Conservation (phyloP, 2,888 invertebrate genomes). For the Bembecia ichneumoniformis region DNA sequence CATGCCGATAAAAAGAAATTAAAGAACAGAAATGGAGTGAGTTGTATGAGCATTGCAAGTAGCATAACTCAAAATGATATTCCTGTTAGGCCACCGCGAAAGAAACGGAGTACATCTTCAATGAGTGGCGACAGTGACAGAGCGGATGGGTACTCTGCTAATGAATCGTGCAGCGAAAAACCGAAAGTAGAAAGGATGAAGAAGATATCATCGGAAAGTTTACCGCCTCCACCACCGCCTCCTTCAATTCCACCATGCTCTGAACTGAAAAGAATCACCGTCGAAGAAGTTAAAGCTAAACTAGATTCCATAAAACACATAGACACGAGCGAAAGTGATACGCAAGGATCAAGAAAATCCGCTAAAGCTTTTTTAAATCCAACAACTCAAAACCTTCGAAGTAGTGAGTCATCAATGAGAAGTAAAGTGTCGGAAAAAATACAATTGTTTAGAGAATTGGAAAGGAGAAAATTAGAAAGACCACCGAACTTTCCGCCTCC, state of each 20-base stretch:
- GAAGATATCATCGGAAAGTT: constrained; percentile 69
- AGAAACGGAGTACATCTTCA: constrained; percentile 79
- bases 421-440: constrained; percentile 70
- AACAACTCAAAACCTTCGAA: constrained; percentile 33
- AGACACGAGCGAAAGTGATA: constrained; percentile 61
- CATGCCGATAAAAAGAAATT: constrained; percentile 70
- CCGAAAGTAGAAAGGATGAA: constrained; percentile 68
- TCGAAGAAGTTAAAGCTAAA: constrained; percentile 73
- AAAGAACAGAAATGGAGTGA: constrained; percentile 81
- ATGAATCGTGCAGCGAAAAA: constrained; percentile 61
- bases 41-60: constrained; percentile 82
- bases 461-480: constrained; percentile 59
- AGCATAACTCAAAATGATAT: constrained; percentile 64
- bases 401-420: constrained; percentile 55
- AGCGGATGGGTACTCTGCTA: constrained; percentile 63
- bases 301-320: constrained; percentile 60
- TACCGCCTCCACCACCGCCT: constrained; percentile 64
- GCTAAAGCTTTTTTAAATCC: constrained; percentile 30
- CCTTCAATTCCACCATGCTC: constrained; percentile 33
- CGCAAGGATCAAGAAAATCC: constrained; percentile 68
- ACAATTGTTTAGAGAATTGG: constrained; percentile 60
- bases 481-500: constrained; percentile 65
- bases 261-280: constrained; percentile 58
- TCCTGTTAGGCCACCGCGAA: constrained; percentile 81
- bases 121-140: constrained; percentile 75